phyloP scores from a whole-genome alignment of 1,140 invertebrate species.

The Piezodorus guildinii region DNA sequence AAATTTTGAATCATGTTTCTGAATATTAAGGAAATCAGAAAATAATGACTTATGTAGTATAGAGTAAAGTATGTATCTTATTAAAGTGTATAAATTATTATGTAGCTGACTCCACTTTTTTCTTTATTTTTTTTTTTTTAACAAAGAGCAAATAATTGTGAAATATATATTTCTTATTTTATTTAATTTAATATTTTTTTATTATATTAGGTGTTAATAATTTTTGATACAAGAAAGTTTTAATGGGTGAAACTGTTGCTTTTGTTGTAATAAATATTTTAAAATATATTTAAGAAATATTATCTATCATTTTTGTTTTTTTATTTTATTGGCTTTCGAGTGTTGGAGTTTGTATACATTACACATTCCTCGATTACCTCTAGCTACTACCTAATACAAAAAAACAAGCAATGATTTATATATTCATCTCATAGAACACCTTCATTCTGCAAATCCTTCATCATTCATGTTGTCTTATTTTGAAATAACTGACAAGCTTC shows the following conservation, averaged over 20 bases:
- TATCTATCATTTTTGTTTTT: not conserved
- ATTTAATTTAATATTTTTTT: conserved; percentile 1
- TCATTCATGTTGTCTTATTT: no score
- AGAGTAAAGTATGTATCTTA: not conserved
- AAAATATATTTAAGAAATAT: conserved; percentile 12
- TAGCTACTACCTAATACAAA: no score
- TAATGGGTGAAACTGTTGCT: conserved; percentile 6
- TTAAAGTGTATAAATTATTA: conserved; percentile 16
- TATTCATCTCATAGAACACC: no score
- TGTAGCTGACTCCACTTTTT: not conserved
- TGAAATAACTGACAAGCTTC: no score
- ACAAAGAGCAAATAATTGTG: conserved; percentile 6
- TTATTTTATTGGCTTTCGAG: no score
- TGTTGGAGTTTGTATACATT: no score
- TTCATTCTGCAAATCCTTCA: no score
- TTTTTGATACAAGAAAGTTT: conserved; percentile 12
- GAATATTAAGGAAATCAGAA: conserved; percentile 1
- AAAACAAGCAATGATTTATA: no score
- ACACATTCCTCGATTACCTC: no score
- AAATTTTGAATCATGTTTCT: not conserved
- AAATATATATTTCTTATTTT: not conserved
- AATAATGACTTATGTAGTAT: conserved; percentile 9
- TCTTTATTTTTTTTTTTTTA: not conserved
- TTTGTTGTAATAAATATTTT: conserved; percentile 2
- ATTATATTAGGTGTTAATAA: not conserved